Percentiles rank a stretch among this genome's conserved stretches.
These are phyloP conservation scores for Bombus pyrosoma DNA, from an alignment of 1,140 invertebrate species.

Conservation along the genomic window DNA sequence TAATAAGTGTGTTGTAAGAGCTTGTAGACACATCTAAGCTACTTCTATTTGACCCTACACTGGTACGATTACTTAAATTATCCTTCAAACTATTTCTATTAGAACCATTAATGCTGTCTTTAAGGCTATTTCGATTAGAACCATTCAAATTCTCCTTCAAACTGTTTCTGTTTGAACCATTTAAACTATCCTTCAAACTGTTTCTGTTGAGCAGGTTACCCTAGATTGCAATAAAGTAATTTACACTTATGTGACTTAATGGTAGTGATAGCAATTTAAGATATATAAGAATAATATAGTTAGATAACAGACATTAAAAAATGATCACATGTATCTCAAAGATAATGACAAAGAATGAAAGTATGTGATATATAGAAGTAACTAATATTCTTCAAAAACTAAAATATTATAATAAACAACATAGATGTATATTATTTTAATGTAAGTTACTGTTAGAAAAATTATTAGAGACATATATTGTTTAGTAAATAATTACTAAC, in stretches of 20 bases:
- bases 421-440: background rate
- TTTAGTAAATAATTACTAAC: background rate
- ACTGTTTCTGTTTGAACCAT: constrained; percentile 86
- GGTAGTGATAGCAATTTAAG: background rate
- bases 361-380: background rate
- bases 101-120: constrained; percentile 87
- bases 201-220: constrained; percentile 80
- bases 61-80: constrained; percentile 80
- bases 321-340: background rate
- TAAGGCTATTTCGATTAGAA: constrained; percentile 87
- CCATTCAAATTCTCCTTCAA: constrained; percentile 83
- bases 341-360: background rate
- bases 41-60: constrained; percentile 86
- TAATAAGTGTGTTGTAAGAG: constrained; percentile 91
- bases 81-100: constrained; percentile 83
- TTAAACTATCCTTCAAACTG: constrained; percentile 82
- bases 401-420: background rate
- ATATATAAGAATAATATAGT: constrained; percentile 23
- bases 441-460: background rate
- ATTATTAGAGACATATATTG: background rate
- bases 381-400: background rate
- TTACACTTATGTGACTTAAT: constrained; percentile 36
- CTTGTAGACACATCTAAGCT: constrained; percentile 89
- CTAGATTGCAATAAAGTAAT: constrained; percentile 58
- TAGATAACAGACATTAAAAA: background rate